Evolutionary conservation across 37 sponge, comb jelly and placozoan species (phyloP), one percentile per base, ranked within the genome.

Genomic region (Haliclona indistincta): DNA sequence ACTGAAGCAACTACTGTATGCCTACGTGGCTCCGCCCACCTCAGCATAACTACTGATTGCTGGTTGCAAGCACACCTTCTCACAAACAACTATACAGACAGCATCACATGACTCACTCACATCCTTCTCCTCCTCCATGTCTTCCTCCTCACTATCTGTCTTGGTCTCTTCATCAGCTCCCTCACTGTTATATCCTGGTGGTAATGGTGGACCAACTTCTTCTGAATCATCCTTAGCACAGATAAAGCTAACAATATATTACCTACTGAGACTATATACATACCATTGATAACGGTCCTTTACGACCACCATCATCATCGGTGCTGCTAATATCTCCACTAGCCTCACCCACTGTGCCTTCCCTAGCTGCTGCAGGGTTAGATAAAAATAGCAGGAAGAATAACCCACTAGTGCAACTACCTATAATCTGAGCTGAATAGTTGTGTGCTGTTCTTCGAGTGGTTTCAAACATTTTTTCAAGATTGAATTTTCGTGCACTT

Each of bases 381-480:
- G n/a, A 58, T 58, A n/a, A 25, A 58, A 58, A 58, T n/a, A n/a
- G n/a, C 11, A 15, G 15, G 10, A 47, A 17, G 51, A 47, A 47
- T 47, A 47, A 47, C 10, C 10, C 10, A 17, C 15, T 17, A 47
- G 10, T 47, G 15, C 51, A 47, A 47, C 26, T 2, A 80, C 75
- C 70, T 74, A 60, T 60, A 29, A 52, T 26, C 17, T 68, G 62
- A 38, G 64, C 34, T n/a, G 67, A 73, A 61, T 78, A 82, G 4
- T 84, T 78, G 63, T 69, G 43, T 22, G 90, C 93, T 32, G 86
- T 87, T 43, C 81, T 77, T 39, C 73, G 80, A 3, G 90, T 90
- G 63, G 83, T 68, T 54, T 80, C 81, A 81, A 93, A 87, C 70
- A 97, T 94, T 35, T 82, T 77, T 29, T 94, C 98, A 38, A 97